Evolutionary conservation across 2,797 vertebrate genomes (phyloP), one percentile per base, ranked within the genome.

Genomic region (Pampus argenteus): DNA sequence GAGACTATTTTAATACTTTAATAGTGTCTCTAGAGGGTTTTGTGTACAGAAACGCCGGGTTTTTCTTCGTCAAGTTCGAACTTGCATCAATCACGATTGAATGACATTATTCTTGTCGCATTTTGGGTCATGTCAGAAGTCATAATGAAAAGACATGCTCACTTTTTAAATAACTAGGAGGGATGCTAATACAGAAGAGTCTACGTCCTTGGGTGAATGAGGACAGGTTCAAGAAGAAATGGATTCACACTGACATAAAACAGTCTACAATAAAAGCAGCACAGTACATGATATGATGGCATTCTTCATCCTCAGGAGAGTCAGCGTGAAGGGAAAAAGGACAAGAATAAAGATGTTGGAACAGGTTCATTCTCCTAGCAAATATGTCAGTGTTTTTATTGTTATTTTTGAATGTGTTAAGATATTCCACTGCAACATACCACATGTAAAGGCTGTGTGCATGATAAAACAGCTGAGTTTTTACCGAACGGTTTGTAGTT

Each of bases 121-220:
- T 94, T 95, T 94, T 93, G 92, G 93, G 94, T 94, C 95, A 91
- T 96, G 95, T 95, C 95, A 95, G 88, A 94, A 93, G 88, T 94
- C 92, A 91, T 93, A 94, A 95, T 89, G 85, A 95, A 95, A 95
- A 93, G 88, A 79, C 88, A 68, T 62, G 83, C 90, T 77, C 79
- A 72, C 89, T 88, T 91, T 95, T 95, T 92, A 95, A 94, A 93
- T 92, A 94, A 95, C 91, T 86, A n/a, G n/a, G 79, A 90, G 86
- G 89, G 91, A 83, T 92, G 92, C 84, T 86, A 92, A 90, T 91
- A 92, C 87, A 80, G 83, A 60, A 45, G 74, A 66, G 76, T 71
- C 22, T 82, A 59, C 88, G 93, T 92, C 91, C 92, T 92, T 93
- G 92, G 83, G 82, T 89, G 88, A 91, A 92, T 82, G 83, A 91